Base-by-base conservation (phyloP, 2,888 invertebrate genomes). In the Lacanobia wlatinum region DNA sequence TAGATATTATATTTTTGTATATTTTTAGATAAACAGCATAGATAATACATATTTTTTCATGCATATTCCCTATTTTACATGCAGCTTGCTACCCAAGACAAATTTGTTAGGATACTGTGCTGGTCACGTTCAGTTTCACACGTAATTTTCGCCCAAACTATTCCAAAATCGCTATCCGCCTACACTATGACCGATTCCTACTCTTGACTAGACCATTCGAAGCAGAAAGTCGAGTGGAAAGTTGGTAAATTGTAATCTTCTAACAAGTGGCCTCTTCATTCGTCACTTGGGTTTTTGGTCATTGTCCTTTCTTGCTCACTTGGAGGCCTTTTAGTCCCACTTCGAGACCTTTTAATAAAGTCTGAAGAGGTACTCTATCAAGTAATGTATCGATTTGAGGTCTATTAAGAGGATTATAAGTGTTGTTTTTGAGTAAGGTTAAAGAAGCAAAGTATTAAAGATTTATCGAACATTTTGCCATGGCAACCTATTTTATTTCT, bases 241-340 rank as follows among this genome's bases (percentile, higher is more conserved):
- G 82, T 87, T 84, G 68, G 84, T 84, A 80, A 87, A 85, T 85
- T 87, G 87, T 87, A 87, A 87, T 87, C 77, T 87, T 77, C 82
- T 73, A 56, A 75, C 77, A 80, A 87, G 80, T 65, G 74, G 59
- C 73, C 79, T 76, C 76, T 85, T 60, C 73, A 82, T 71, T 84
- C 73, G 73, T 76, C 84, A 84, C 78, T 86, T 74, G 68, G 76
- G 69, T 72, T 79, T 78, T 82, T 70, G 64, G 70, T 38, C 78
- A 76, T 74, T 74, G 77, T 74, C 80, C 73, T 80, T 68, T 67
- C 59, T 67, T 67, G 80, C 50, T 73, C 80, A 73, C 64, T 79
- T 56, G 6, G n/a, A 40, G 28, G 48, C 55, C 28, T 71, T 69
- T 34, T 55, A 46, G 28, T 21, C 43, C 67, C 76, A 56, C 55